These are phyloP conservation scores for Rhabdomys pumilio DNA, from an alignment of 2,797 vertebrate genomes.

Conservation along the genomic window DNA sequence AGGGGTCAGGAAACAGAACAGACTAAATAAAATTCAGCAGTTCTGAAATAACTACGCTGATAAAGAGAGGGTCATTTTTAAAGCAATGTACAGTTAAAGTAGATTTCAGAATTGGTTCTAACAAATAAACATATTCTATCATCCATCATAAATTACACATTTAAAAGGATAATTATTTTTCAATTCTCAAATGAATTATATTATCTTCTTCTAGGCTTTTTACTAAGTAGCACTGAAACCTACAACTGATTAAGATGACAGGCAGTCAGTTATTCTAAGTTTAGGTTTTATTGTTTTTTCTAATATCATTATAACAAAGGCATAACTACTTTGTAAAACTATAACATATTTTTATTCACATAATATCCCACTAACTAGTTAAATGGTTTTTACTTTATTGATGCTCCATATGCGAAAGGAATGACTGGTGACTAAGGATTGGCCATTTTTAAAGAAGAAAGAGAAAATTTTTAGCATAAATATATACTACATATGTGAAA, in stretches of 20 bases:
- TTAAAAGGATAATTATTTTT: slow-evolving; percentile 71
- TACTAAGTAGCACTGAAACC: slow-evolving; percentile 43
- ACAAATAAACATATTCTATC: slow-evolving; percentile 59
- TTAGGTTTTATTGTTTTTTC: slow-evolving; percentile 62
- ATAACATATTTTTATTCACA: neutral
- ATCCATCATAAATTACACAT: slow-evolving; percentile 51
- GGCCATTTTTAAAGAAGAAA: slow-evolving; percentile 46
- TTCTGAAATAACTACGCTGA: slow-evolving; percentile 49
- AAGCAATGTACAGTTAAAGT: slow-evolving; percentile 42
- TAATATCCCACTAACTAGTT: neutral
- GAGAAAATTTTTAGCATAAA: neutral
- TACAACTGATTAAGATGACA: slow-evolving; percentile 57
- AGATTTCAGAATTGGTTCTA: slow-evolving; percentile 44
- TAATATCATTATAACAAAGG: slow-evolving; percentile 51
- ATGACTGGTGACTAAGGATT: neutral
- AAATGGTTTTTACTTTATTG: slow-evolving; percentile 43
- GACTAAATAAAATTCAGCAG: slow-evolving; percentile 21
- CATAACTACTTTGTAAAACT: slow-evolving; percentile 49
- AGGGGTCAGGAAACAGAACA: slow-evolving; percentile 35
- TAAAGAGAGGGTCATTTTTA: neutral
- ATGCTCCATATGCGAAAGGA: neutral
- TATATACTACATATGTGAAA: neutral
- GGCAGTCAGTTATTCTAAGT: slow-evolving; percentile 50
- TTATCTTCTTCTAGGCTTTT: slow-evolving; percentile 55
- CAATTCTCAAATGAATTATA: slow-evolving; percentile 61